phyloP scores from a whole-genome alignment of 2,797 vertebrate genomes.

The Acanthiza pusilla region DNA sequence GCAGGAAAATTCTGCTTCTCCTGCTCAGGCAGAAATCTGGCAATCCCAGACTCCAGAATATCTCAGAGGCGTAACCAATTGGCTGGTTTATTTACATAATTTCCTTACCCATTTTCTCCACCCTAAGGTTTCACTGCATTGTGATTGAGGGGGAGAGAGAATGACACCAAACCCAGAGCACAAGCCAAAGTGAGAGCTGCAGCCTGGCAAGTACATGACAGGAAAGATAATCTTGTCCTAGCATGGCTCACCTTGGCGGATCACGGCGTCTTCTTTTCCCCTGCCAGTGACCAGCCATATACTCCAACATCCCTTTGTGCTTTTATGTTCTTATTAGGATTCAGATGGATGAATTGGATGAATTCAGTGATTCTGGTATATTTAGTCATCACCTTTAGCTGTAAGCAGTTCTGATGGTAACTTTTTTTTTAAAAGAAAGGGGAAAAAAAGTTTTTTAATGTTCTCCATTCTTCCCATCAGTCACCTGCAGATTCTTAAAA shows the following conservation, averaged over 20 bases:
- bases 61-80: not conserved
- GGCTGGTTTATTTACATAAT: not conserved
- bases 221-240: constrained; percentile 1
- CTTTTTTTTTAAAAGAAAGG: accelerated
- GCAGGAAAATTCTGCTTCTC: not conserved
- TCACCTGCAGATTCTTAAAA: not conserved
- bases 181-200: not conserved
- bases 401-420: not conserved
- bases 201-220: not conserved
- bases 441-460: accelerated
- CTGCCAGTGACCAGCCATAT: not conserved
- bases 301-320: not conserved
- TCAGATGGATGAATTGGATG: not conserved
- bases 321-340: not conserved
- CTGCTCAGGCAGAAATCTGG: not conserved
- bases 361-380: not conserved
- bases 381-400: not conserved
- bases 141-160: accelerated
- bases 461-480: not conserved
- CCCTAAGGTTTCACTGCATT: not conserved
- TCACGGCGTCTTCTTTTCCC: not conserved
- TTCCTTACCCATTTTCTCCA: not conserved
- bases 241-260: accelerated
- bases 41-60: not conserved
- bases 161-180: not conserved